Evolutionary conservation across 2,888 invertebrate genomes (phyloP), one percentile per base, ranked within the genome.

Genomic region (Calameuta idolon): DNA sequence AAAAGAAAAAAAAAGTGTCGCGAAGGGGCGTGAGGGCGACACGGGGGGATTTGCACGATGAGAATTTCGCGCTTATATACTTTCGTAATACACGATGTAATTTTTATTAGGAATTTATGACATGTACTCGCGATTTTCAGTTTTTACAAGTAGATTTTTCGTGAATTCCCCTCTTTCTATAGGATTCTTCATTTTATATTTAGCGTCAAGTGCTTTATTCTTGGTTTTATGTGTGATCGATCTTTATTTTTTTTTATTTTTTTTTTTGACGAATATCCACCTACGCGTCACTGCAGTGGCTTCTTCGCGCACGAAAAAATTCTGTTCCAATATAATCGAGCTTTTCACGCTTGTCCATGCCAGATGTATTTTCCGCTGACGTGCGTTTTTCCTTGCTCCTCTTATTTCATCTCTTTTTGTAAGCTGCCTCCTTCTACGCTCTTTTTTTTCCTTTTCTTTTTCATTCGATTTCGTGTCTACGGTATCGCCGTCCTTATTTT

Each of bases 321-420:
- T 69, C 73, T 75, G 71, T 30, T 69, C 71, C 75, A 69, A 75
- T 77, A 68, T 76, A 69, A 40, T 31, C 35, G 73, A 69, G 73
- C 77, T 78, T 76, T 79, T 77, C 74, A 73, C 76, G 81, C 77
- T 78, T 79, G 81, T 81, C 78, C 40, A 69, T 76, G 74, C 78
- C 80, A 80, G 81, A 71, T 80, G 75, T 68, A 79, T 79, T 78
- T 81, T 75, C 37, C 30, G 77, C 78, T 75, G 40, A 74, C 76
- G 75, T 77, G 68, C 76, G 30, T 33, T 31, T 69, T 76, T 33
- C 9, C 55, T 9, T 55, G 55, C 55, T 55, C 33, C 69, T 69
- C 69, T 77, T 55, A 33, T 71, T 73, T 69, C 69, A 23, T 73
- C n/a, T 69, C 73, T 55, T 55, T 55, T 55, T 23, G 23, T 55